These are phyloP conservation scores for Meriones unguiculatus DNA, from an alignment of 2,113 vertebrate species.

Conservation along the genomic window DNA sequence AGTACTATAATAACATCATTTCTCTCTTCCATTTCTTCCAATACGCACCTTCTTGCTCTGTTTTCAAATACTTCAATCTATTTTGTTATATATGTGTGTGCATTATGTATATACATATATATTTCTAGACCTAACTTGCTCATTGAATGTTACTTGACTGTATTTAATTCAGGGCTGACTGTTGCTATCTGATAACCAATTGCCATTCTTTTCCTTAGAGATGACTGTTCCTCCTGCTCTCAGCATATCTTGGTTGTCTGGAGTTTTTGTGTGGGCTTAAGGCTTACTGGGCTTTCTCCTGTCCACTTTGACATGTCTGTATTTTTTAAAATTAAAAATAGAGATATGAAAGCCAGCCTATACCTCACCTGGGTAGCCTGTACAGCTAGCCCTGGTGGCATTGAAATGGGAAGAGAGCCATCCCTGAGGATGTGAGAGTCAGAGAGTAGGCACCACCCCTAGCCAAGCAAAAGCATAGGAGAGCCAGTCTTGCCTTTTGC, in stretches of 20 bases:
- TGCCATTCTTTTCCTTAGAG: not conserved
- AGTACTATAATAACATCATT: not conserved
- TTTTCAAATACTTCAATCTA: not conserved
- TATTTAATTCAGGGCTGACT: not conserved
- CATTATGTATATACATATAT: not conserved
- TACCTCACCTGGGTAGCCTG: not conserved
- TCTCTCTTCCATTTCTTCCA: not conserved
- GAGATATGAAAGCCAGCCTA: not conserved
- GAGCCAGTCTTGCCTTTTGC: not conserved
- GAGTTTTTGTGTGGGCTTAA: not conserved
- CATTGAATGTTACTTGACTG: not conserved
- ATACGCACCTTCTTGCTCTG: not conserved
- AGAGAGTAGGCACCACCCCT: not conserved
- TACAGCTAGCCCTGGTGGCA: not conserved
- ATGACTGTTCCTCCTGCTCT: not conserved
- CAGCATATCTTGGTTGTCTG: not conserved
- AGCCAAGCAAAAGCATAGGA: not conserved
- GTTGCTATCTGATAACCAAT: not conserved
- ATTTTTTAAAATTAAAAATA: slow-evolving; percentile 16
- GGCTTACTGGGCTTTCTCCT: not conserved
- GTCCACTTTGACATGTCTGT: not conserved
- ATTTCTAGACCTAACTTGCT: not conserved
- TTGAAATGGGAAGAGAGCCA: not conserved
- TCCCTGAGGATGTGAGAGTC: not conserved
- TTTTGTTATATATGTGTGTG: not conserved